Conservation (phyloP, 2,888 invertebrate genomes). For the Allolobophora icterica region DNA sequence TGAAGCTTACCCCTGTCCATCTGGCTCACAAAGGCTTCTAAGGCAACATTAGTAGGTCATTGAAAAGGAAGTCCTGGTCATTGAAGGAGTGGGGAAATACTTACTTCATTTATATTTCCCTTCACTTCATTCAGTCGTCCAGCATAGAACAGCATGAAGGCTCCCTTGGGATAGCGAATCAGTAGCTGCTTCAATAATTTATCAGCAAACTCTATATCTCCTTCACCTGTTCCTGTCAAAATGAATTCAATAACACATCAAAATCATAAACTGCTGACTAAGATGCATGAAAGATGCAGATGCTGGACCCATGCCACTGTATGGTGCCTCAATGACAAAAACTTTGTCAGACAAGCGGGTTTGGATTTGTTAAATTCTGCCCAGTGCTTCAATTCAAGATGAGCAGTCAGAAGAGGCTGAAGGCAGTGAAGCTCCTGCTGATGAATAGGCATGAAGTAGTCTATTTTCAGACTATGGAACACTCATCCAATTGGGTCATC, state of each 20-base stretch:
- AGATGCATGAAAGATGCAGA: neutral
- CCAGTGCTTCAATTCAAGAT: too few species aligned
- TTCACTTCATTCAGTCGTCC: constrained; percentile 83
- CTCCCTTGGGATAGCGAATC: constrained; percentile 80
- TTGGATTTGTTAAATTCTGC: too few species aligned
- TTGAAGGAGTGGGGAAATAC: constrained; percentile 34
- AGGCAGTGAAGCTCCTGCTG: too few species aligned
- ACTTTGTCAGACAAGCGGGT: too few species aligned
- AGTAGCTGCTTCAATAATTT: constrained; percentile 72
- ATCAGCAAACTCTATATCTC: constrained; percentile 79
- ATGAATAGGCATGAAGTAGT: too few species aligned
- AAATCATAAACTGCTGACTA: neutral
- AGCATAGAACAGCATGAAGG: constrained; percentile 89
- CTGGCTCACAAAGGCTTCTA: too few species aligned
- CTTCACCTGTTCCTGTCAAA: constrained; percentile 71
- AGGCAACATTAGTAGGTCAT: neutral
- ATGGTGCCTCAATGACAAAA: too few species aligned
- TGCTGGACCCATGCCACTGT: neutral
- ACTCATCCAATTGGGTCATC: too few species aligned
- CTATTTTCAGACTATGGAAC: too few species aligned
- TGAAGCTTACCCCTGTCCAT: too few species aligned
- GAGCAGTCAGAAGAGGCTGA: too few species aligned
- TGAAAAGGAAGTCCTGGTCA: neutral
- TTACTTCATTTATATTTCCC: constrained; percentile 74
- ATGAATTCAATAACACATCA: neutral